phyloP scores from a whole-genome alignment of 2,797 vertebrate genomes.

The Liasis olivaceus region DNA sequence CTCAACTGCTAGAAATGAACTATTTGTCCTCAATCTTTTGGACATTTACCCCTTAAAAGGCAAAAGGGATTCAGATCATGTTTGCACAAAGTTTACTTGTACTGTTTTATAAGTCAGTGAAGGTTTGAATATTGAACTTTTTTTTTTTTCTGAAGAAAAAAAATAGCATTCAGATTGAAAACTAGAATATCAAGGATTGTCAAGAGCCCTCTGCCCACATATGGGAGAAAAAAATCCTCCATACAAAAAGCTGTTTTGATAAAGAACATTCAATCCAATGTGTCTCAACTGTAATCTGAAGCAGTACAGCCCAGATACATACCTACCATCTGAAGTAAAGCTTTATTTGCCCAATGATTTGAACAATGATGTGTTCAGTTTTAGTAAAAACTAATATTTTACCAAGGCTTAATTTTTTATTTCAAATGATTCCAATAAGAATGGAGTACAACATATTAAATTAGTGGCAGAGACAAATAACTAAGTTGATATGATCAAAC shows the following conservation, averaged over 20 bases:
- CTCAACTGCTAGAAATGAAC: not conserved
- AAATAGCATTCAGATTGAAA: not conserved
- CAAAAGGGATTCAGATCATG: not conserved
- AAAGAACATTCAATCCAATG: not conserved
- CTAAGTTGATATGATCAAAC: not conserved
- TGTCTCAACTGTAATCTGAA: not conserved
- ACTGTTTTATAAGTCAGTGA: not conserved
- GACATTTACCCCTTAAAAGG: not conserved
- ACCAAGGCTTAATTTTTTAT: not conserved
- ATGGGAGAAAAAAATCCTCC: not conserved
- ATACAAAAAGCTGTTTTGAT: not conserved
- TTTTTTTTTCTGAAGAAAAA: not conserved
- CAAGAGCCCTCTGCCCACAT: not conserved
- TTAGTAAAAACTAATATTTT: not conserved
- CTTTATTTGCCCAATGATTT: not conserved
- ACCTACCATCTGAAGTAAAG: not conserved
- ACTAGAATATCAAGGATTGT: not conserved
- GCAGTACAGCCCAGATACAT: not conserved
- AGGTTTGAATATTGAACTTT: not conserved
- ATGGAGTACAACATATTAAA: not conserved
- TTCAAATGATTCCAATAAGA: not conserved
- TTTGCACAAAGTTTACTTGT: not conserved
- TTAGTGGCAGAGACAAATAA: not conserved
- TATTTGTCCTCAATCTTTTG: not conserved
- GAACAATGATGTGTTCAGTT: not conserved